Evolutionary conservation across 2,113 vertebrate species (phyloP).

Genomic region (Callithrix jacchus): DNA sequence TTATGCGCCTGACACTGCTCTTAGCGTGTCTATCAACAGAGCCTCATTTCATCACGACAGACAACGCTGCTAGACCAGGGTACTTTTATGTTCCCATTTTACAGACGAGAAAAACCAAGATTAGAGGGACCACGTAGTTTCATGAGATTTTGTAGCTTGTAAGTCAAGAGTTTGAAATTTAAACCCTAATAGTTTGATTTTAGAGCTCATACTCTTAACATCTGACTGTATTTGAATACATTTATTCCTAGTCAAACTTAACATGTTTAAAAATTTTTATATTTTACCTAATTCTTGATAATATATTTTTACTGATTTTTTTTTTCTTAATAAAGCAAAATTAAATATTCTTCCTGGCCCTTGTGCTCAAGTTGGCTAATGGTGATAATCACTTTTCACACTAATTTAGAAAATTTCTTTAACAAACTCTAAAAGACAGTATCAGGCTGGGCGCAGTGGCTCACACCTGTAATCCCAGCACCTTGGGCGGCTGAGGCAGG

Average conservation of each 20-base stretch:
- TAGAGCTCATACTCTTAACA: not conserved
- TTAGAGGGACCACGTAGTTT: not conserved
- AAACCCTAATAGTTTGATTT: not conserved
- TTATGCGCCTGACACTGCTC: accelerated
- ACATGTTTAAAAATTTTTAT: not conserved
- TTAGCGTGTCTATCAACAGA: not conserved
- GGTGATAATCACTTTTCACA: not conserved
- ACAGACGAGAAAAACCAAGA: not conserved
- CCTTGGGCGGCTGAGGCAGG: too few species aligned
- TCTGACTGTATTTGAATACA: not conserved
- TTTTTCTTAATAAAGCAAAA: not conserved
- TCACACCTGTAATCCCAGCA: too few species aligned
- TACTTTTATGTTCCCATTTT: not conserved
- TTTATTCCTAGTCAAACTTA: not conserved
- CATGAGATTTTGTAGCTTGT: not conserved
- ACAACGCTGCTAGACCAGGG: not conserved
- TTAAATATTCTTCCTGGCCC: not conserved
- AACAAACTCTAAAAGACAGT: not conserved
- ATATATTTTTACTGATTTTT: not conserved
- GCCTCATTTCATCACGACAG: not conserved
- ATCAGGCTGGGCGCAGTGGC: too few species aligned
- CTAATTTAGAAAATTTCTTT: not conserved
- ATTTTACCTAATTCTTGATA: not conserved
- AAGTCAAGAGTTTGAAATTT: not conserved
- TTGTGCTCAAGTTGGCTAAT: not conserved